Conservation (phyloP, 1,140 invertebrate genomes). For the Hyles vespertilio region DNA sequence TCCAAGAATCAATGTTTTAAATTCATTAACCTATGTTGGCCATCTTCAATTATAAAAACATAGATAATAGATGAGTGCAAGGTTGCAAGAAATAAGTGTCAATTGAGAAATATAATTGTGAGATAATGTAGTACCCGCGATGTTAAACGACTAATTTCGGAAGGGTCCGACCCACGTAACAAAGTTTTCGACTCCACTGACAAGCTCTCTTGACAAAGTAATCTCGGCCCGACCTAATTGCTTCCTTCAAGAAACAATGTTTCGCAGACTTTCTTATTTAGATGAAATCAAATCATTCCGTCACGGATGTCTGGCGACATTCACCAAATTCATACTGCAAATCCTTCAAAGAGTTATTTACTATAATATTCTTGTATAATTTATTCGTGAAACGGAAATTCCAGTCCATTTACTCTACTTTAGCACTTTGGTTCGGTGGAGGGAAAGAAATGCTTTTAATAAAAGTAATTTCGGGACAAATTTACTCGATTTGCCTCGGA, state of each 20-base stretch:
- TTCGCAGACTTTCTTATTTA: conserved; percentile 1
- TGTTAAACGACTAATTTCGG: neutral
- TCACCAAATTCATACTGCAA: conserved; percentile 8
- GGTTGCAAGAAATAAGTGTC: too few species aligned
- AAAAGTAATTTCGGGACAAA: conserved; percentile 67
- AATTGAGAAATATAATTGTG: too few species aligned
- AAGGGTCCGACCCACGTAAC: conserved; percentile 4
- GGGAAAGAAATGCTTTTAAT: conserved; percentile 68
- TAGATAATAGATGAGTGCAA: too few species aligned
- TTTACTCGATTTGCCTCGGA: conserved; percentile 60
- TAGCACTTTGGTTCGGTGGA: conserved; percentile 60
- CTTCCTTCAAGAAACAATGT: conserved; percentile 2
- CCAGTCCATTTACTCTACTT: conserved; percentile 68
- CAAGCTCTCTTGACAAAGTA: conserved; percentile 8
- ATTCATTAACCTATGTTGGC: too few species aligned
- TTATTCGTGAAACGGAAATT: conserved; percentile 64
- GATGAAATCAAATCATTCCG: conserved; percentile 2
- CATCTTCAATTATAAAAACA: too few species aligned
- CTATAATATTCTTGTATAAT: conserved; percentile 52
- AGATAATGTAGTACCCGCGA: too few species aligned
- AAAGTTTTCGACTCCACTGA: conserved; percentile 8
- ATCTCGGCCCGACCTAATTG: conserved; percentile 6
- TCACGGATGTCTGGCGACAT: conserved; percentile 1
- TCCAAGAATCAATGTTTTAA: too few species aligned
- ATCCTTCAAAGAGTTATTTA: conserved; percentile 45